These are phyloP conservation scores for Bradypodion ventrale DNA, from an alignment of 2,797 vertebrate species.

Conservation along the genomic window DNA sequence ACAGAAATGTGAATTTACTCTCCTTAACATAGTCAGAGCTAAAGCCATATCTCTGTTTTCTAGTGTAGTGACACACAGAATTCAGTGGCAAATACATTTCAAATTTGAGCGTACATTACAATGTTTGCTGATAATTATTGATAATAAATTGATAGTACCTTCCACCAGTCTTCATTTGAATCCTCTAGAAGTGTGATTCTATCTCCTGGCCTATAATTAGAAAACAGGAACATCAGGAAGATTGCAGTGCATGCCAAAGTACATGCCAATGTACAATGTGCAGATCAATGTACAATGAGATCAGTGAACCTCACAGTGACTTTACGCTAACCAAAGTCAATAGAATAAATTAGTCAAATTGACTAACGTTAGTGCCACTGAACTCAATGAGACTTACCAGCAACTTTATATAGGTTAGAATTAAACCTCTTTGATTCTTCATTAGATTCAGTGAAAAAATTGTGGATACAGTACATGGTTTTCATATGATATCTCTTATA, in stretches of 20 bases:
- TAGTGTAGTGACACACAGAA: not conserved
- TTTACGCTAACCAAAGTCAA: not conserved
- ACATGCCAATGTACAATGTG: not conserved
- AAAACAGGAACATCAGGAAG: conserved; percentile 28
- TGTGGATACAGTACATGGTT: no score
- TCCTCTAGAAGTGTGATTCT: conserved; percentile 90
- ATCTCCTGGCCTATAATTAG: conserved; percentile 87
- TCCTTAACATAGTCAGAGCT: no score
- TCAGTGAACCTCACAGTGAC: not conserved
- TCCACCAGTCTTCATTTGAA: conserved; percentile 98
- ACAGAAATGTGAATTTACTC: no score
- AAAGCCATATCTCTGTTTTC: no score
- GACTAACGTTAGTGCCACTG: not conserved
- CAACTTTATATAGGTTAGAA: not conserved
- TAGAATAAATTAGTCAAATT: not conserved
- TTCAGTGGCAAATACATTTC: not conserved
- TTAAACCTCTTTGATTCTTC: not conserved
- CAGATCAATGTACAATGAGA: not conserved
- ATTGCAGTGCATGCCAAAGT: not conserved
- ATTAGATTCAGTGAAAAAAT: no score
- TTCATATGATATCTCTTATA: no score
- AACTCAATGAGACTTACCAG: not conserved
- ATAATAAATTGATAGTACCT: conserved; percentile 74
- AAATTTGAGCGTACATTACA: not conserved
- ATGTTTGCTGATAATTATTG: conserved; percentile 7